These are phyloP conservation scores for Orbicella faveolata DNA, from an alignment of 64 coral and sea anemone species.

Conservation along the genomic window DNA sequence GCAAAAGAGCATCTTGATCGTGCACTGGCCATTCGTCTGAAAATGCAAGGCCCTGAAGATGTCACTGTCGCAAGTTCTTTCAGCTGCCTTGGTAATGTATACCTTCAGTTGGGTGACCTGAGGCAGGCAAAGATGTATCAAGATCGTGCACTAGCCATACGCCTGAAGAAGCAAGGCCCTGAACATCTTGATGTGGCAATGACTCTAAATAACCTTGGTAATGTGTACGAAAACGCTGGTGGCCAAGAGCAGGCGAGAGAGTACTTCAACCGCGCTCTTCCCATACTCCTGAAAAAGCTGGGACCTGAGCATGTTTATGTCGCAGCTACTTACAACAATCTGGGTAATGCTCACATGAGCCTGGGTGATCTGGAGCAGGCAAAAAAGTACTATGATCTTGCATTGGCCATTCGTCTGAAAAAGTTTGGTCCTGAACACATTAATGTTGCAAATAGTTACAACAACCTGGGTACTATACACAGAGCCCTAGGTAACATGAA, in stretches of 20 bases:
- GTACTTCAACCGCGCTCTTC: not conserved
- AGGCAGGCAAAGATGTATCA: slow-evolving; percentile 11
- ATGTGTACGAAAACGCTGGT: not conserved
- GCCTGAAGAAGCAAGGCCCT: slow-evolving; percentile 10
- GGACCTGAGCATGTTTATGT: slow-evolving; percentile 2
- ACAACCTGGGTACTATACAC: not conserved
- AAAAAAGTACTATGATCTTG: slow-evolving; percentile 12
- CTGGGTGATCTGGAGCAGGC: slow-evolving; percentile 13
- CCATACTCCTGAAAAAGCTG: not conserved
- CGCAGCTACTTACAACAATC: slow-evolving; percentile 4
- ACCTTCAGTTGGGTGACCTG: not conserved
- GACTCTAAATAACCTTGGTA: not conserved
- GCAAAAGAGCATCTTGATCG: not conserved
- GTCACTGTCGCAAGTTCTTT: not conserved
- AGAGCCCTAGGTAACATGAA: too few relatives aligned
- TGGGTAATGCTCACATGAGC: not conserved
- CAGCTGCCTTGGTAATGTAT: not conserved
- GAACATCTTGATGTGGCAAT: not conserved
- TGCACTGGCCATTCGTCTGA: not conserved
- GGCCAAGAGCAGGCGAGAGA: not conserved
- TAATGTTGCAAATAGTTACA: slow-evolving; percentile 33
- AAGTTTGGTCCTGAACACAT: slow-evolving; percentile 15
- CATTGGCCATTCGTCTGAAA: slow-evolving; percentile 1
- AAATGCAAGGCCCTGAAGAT: not conserved
- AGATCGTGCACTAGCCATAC: not conserved